These are phyloP conservation scores for Tiliacea aurago DNA, from an alignment of 2,888 invertebrate species.

Conservation along the genomic window DNA sequence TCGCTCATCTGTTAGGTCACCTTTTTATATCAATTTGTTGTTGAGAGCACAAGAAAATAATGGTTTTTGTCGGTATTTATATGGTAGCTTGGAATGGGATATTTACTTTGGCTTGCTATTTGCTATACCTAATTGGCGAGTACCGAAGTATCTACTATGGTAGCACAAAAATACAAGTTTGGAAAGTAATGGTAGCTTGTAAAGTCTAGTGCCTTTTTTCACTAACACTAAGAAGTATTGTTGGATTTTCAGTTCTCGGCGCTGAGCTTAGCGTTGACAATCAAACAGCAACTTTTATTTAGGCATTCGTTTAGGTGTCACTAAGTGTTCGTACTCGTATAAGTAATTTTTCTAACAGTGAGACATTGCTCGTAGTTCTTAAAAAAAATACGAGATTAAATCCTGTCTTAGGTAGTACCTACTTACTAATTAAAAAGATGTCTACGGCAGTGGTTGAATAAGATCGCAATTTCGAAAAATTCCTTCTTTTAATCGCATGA, in stretches of 20 bases:
- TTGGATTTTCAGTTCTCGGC: neutral
- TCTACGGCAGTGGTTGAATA: neutral
- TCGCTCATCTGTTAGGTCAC: constrained; percentile 55
- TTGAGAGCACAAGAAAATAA: constrained; percentile 17
- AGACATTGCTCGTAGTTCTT: no score
- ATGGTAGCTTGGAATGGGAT: neutral
- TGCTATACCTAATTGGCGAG: neutral
- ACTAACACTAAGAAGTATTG: neutral
- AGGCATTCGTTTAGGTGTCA: neutral
- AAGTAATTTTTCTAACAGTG: neutral
- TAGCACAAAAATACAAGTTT: neutral
- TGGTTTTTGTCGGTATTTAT: neutral
- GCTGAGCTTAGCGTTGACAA: neutral
- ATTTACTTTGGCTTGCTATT: neutral
- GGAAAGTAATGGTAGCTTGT: no score
- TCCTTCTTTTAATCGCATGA: neutral
- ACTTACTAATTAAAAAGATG: neutral
- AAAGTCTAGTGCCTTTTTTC: neutral
- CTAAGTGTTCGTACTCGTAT: neutral
- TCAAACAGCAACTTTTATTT: neutral
- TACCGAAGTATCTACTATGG: neutral
- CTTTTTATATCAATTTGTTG: constrained; percentile 38
- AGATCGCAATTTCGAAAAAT: neutral
- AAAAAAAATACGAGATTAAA: neutral
- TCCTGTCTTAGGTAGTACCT: neutral